Conservation (phyloP, 2,113 vertebrate genomes). For the Grammomys surdaster region DNA sequence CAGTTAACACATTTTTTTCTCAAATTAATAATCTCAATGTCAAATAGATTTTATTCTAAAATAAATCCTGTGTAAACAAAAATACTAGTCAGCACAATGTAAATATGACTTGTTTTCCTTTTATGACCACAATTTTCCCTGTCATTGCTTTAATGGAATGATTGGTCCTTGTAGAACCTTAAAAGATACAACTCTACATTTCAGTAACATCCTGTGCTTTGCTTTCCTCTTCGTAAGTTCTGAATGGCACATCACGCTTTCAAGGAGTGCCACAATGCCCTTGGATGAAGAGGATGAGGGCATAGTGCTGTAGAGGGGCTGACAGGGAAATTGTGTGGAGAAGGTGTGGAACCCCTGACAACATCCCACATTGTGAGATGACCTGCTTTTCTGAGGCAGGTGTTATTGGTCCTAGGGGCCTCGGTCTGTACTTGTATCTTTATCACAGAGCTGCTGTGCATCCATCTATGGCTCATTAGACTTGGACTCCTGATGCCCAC, state of each 20-base stretch:
- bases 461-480: not conserved
- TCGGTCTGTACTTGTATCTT: not conserved
- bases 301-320: not conserved
- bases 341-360: not conserved
- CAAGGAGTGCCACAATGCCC: not conserved
- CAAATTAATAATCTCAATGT: not conserved
- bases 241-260: not conserved
- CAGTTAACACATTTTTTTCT: constrained; percentile 45
- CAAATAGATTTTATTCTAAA: constrained; percentile 27
- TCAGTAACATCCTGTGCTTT: not conserved
- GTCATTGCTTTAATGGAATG: not conserved
- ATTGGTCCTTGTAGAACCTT: not conserved
- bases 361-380: not conserved
- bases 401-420: not conserved
- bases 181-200: not conserved
- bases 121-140: not conserved
- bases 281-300: not conserved
- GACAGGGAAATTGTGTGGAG: not conserved
- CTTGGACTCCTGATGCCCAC: not conserved
- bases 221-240: not conserved
- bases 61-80: not conserved
- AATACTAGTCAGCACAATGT: not conserved
- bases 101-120: constrained; percentile 38
- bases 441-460: not conserved
- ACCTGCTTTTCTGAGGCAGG: not conserved